Base-by-base conservation (phyloP, 2,888 invertebrate species). In the Drosophila niveifrons region DNA sequence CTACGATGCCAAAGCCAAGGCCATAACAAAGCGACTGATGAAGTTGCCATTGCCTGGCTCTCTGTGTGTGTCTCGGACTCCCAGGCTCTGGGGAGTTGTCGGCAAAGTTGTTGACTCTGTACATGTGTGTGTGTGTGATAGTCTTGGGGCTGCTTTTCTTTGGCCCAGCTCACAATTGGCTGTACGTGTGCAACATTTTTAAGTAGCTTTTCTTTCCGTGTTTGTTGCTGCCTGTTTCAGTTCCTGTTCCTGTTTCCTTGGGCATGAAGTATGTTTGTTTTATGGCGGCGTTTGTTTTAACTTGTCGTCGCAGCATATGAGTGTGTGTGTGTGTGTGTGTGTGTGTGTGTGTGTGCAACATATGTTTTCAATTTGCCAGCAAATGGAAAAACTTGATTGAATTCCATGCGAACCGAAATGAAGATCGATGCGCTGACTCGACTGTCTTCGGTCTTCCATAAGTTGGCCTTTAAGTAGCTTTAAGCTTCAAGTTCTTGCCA, bases 371-470 rank as follows among this genome's bases (percentile, higher is more conserved):
- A 90, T 89, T 83, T 85, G 73, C 67, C 51, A 61, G 80, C 80
- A 89, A 90, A 90, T 88, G 90, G 88, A 80, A 86, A 85, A 80
- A 86, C 86, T 78, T 86, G 86, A 86, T 85, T 85, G 85, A 88
- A 85, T 85, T 85, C 66, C 70, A 50, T 66, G 66, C 61, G 47
- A 39, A 18, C 44, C 44, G 15, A 68, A 73, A 77, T 72, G 70
- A 75, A 82, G 85, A 85, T 75, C 77, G 62, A 62, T 66, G 53
- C 44, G 52, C 51, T 61, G 41, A 50, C 61, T 57, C 46, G 46
- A 15, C 57, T 56, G 31, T 71, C 73, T 66, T 58, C 13, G 11
- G 4, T 13, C 39, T 39, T n/a, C 34, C 31, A 31, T n/a, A 41
- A 13, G 39, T 36, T 17, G 18, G 28, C 72, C 72, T 72, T 69